Evolutionary conservation across 2,888 invertebrate genomes (phyloP), one percentile per base, ranked within the genome.

Genomic region (Copidosoma aretas): DNA sequence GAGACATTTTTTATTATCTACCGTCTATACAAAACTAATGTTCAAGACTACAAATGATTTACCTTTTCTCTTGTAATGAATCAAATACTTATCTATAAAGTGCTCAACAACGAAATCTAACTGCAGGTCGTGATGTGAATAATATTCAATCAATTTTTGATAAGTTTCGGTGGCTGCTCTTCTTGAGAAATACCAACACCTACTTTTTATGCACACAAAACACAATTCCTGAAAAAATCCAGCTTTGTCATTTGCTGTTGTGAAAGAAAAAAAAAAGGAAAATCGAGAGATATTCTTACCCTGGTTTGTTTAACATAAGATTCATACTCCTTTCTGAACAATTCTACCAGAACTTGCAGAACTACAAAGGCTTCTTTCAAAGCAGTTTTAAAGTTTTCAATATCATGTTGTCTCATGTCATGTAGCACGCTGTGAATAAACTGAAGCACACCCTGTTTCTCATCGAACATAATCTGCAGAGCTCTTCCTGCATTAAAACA

Each of bases 151-250:
- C 8, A 81, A 73, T 57, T 73, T 74, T 25, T 69, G 72, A 8
- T 80, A 78, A 41, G 74, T 64, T 49, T 60, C 65, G 4, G 67
- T 71, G 4, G 79, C 80, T n/a, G 75, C 71, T 62, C 70, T 76
- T 74, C 76, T 75, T 24, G 74, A 62, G 49, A 54, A 68, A 39
- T 19, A 17, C 3, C 70, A 59, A 57, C 74, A 72, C 32, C 67
- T 65, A 25, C 68, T 73, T 43, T 58, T 70, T 14, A 81, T 68
- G 25, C 73, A 77, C 0, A 39, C 32, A 41, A 75, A 70, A 41
- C 82, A 79, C 39, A 73, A 60, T 43, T 73, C 66, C 82, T 82
- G 60, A 49, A 75, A 74, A 43, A 3, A 32, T 32, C 32, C 32
- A 32, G 32, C 32, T 32, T 8, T 32, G 32, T 32, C 3, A 32